Percentiles rank a stretch among this genome's conserved stretches.
phyloP scores from a whole-genome alignment of 1,140 invertebrate species.

The Lepidurus arcticus region DNA sequence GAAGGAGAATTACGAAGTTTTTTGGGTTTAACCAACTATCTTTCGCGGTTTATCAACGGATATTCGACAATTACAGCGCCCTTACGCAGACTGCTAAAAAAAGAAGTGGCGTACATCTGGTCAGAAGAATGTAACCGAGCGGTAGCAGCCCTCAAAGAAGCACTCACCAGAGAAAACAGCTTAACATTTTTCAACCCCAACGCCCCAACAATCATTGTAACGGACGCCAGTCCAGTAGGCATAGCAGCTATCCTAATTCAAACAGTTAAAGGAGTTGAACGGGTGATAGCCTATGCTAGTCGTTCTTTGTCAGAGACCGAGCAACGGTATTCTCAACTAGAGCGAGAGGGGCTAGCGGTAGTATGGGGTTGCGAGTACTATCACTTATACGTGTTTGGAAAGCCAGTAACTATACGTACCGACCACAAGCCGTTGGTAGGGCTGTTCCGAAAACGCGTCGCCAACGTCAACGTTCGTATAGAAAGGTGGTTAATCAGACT shows the following conservation, averaged over 20 bases:
- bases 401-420: slow-evolving; percentile 38
- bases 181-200: slow-evolving; percentile 39
- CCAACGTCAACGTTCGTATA: neutral
- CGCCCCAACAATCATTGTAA: no score
- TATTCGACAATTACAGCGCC: slow-evolving; percentile 42
- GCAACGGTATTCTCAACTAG: slow-evolving; percentile 40
- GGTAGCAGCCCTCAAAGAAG: slow-evolving; percentile 36
- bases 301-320: slow-evolving; percentile 39
- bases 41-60: slow-evolving; percentile 43
- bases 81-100: slow-evolving; percentile 43
- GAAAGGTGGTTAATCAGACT: slow-evolving; percentile 13
- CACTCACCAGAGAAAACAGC: slow-evolving; percentile 43
- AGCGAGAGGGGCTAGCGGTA: slow-evolving; percentile 41
- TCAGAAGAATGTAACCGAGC: slow-evolving; percentile 39
- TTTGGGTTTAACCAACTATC: slow-evolving; percentile 45
- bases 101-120: slow-evolving; percentile 41
- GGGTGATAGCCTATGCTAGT: slow-evolving; percentile 41
- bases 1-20: slow-evolving; percentile 42
- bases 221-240: no score
- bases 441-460: slow-evolving; percentile 36
- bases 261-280: neutral
- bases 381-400: slow-evolving; percentile 40
- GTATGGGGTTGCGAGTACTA: slow-evolving; percentile 41
- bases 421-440: slow-evolving; percentile 48
- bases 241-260: no score